phyloP scores from a whole-genome alignment of 2,888 invertebrate genomes.

The Agrotis segetum region DNA sequence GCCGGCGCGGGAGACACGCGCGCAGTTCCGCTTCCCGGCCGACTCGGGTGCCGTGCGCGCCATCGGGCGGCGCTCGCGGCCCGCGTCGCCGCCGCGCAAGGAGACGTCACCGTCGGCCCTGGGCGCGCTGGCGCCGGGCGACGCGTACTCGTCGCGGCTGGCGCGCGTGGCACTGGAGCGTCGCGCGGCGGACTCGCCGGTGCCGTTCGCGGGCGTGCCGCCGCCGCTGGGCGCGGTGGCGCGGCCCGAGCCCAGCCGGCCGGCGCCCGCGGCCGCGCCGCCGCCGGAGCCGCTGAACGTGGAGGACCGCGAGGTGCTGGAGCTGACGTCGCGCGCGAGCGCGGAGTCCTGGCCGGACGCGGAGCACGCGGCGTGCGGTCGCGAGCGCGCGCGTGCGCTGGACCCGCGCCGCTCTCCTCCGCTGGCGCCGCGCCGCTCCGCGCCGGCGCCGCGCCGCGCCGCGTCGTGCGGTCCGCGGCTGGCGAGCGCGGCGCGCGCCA shows the following conservation, averaged over 20 bases:
- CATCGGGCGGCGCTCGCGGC: constrained; percentile 91
- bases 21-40: constrained; percentile 87
- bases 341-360: constrained; percentile 62
- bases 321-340: constrained; percentile 85
- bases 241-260: constrained; percentile 73
- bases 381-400: constrained; percentile 52
- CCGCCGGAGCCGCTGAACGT: constrained; percentile 71
- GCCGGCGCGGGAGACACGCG: constrained; percentile 93
- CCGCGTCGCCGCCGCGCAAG: constrained; percentile 93
- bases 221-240: constrained; percentile 78
- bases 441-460: constrained; percentile 62
- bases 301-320: constrained; percentile 81
- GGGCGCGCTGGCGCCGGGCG: constrained; percentile 74
- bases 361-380: constrained; percentile 50
- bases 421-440: constrained; percentile 42
- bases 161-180: constrained; percentile 89
- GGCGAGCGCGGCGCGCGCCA: constrained; percentile 37
- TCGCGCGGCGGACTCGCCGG: constrained; percentile 85
- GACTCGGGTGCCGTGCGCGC: constrained; percentile 93
- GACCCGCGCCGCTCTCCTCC: constrained; percentile 58
- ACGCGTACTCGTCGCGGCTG: constrained; percentile 79
- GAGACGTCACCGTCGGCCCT: constrained; percentile 89
- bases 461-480: constrained; percentile 58
- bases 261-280: constrained; percentile 69
- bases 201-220: constrained; percentile 83